Percentiles rank a stretch among this genome's conserved stretches.
Conservation (phyloP, 92 coral and sea anemone species). For the Metridium senile region DNA sequence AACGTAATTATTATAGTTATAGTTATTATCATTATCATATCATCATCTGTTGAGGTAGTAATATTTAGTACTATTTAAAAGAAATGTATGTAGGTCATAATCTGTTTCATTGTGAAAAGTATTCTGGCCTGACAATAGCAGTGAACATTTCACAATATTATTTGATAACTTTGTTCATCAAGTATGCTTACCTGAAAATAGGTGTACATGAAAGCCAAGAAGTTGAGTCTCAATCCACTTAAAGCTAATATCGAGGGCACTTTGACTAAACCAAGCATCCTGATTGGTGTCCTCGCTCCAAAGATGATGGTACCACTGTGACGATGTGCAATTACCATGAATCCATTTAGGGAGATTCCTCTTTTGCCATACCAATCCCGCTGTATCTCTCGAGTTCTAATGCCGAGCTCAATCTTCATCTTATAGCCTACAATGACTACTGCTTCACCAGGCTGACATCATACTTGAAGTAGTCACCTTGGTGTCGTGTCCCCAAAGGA, state of each 20-base stretch:
- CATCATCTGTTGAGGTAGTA: no score
- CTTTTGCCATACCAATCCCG: constrained; percentile 47
- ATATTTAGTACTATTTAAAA: no score
- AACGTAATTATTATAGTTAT: no score
- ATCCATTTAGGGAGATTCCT: constrained; percentile 45
- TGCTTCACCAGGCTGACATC: constrained; percentile 41
- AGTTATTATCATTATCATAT: no score
- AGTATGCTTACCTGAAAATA: constrained; percentile 58
- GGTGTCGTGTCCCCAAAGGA: constrained; percentile 41
- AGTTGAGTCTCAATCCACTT: constrained; percentile 23
- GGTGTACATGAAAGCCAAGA: constrained; percentile 21
- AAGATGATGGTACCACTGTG: not conserved
- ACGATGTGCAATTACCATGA: constrained; percentile 21
- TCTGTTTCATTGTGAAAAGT: no score
- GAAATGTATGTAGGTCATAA: no score
- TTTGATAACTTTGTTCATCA: no score
- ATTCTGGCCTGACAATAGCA: no score
- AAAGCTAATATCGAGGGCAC: constrained; percentile 30
- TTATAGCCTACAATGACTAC: constrained; percentile 47
- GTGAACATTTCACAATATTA: no score
- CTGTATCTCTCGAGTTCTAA: constrained; percentile 19
- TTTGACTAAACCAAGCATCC: constrained; percentile 41
- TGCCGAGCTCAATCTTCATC: constrained; percentile 42
- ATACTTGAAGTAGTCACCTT: constrained; percentile 42
- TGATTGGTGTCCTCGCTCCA: constrained; percentile 49